Base-by-base conservation (phyloP, 1,140 invertebrate genomes). In the Neodiprion fabricii region DNA sequence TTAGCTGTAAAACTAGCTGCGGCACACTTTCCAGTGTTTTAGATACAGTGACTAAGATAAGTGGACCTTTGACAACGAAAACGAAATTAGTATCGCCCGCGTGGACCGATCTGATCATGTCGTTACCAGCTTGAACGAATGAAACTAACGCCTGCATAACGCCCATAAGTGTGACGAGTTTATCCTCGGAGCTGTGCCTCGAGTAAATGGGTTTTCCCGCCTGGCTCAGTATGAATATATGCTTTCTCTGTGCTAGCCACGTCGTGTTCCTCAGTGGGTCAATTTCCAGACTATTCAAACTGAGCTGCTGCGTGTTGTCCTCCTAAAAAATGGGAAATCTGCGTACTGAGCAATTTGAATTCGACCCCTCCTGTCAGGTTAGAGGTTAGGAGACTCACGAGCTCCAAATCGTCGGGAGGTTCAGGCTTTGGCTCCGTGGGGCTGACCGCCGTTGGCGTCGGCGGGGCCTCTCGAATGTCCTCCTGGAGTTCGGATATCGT, bases 191-290 rank as follows among this genome's bases (percentile, higher is more conserved):
- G 72, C 97, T 85, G 71, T 90, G 96, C 91, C 97, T 92, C 47
- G 96, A 96, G 88, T 98, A 99, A 76, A 99, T 96, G 23, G 97
- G 97, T 89, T 99, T 99, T 11, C 97, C 97, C 17, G 97, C 95
- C 83, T 96, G 94, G 89, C 97, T 98, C 9, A 99, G 86, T 78
- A 99, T 95, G 88, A 99, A 98, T 53, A 99, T 92, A 89, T 99
- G 97, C 85, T 97, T 97, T 71, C 93, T 94, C 78, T 96, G 94
- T 2, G 92, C 90, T 66, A 94, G 90, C 93, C 97, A 96, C 68
- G 73, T 77, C 72, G 87, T 88, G 50, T 85, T 86, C 28, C 77
- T 83, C 48, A 88, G 72, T 1, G 87, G 87, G 78, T 89, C 86
- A 0, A 74, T 48, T 23, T 89, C 87, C 17, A 87, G 74, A 70